Evolutionary conservation across 2,888 invertebrate species (phyloP), one percentile per base, ranked within the genome.

Genomic region (Cheilosia soror): DNA sequence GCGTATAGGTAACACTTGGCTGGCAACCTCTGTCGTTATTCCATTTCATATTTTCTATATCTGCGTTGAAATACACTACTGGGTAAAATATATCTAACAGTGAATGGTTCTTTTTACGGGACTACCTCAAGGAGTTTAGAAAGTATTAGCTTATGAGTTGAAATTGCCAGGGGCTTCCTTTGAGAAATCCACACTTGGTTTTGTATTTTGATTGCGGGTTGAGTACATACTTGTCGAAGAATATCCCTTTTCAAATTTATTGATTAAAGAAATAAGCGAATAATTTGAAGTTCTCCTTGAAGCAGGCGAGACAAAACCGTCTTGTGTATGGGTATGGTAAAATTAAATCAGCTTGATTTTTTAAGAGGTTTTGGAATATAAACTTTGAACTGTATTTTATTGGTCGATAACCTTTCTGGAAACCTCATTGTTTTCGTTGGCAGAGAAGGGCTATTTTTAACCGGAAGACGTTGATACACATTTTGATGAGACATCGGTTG

Each of bases 121-220:
- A 75, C 65, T 65, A 75, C 75, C 75, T 75, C 75, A 75, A 75
- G 65, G 75, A 75, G 75, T 75, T 65, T 75, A 75, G 75, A 75
- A 75, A 75, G 75, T 47, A 75, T 71, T 5, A 20, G 25, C 11
- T 4, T 49, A 49, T 27, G 63, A 49, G 37, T 29, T 47, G 11
- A 40, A 57, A 40, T 40, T 5, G 65, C 75, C 75, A 7, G 27
- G 47, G 75, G 62, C 44, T 9, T 13, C 20, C 29, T 65, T 47
- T 33, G 15, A 47, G 57, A 47, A 63, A 62, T 53, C 25, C 25
- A 49, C 47, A 40, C 65, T 75, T 49, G 49, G 29, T 20, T 65
- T 75, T 75, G 49, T 75, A 55, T 57, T 57, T 57, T 37, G 15
- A 63, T 37, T 47, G 57, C 15, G 27, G 37, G 65, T 65, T 65